Evolutionary conservation across 2,888 invertebrate genomes (phyloP), one percentile per base, ranked within the genome.

Genomic region (Polymixis flavicincta): DNA sequence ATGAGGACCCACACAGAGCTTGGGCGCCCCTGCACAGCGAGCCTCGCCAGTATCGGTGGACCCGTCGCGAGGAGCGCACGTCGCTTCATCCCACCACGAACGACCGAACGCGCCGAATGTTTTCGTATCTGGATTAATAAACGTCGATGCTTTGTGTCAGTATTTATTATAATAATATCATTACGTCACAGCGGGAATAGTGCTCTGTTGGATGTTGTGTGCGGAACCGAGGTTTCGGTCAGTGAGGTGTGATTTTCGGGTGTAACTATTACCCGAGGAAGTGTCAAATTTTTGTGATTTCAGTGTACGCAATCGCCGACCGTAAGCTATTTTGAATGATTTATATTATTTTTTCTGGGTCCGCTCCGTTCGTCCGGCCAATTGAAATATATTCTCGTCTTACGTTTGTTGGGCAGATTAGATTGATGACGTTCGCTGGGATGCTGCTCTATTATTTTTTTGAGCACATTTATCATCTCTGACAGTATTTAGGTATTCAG

Each of bases 11-110:
- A 84, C 88, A 88, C 84, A 82, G 76, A 65, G 71, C 65, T 71
- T 61, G 81, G 68, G 88, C 87, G 85, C 85, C 89, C 92, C 92
- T 87, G 90, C 83, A 78, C 78, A 76, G 79, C 80, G 50, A 89
- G 89, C 80, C 87, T 87, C 86, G 85, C 90, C 89, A 92, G 94
- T 94, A 85, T 88, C 91, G 90, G 90, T 89, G 73, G 55, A 63
- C 68, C 67, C 85, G 90, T 90, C 87, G 88, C 86, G 75, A 55
- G 83, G 72, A 74, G 81, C 86, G 90, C 76, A 88, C 90, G 90
- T 83, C 86, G 87, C 87, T 76, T 70, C 77, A 48, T 57, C 48
- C 72, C 78, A 69, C 76, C 74, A 66, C 87, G 86, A 84, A 85
- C 85, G 85, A 85, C 76, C 88, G 87, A 89, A 84, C 86, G 87